Conservation (phyloP, 2,113 vertebrate species). For the Takifugu bimaculatus region DNA sequence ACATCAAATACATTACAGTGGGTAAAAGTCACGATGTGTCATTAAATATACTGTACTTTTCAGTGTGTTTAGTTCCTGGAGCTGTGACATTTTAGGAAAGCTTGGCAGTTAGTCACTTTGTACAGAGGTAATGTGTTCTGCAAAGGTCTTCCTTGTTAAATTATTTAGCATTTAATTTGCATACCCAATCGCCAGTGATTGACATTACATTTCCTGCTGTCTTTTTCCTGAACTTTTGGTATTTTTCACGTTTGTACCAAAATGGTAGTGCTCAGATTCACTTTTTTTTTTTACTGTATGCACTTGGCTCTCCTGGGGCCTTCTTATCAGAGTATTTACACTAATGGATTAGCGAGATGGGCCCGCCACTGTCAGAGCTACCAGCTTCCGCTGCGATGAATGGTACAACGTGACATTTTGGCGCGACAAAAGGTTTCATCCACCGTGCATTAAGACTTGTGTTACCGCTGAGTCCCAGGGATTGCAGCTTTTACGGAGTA, state of each 20-base stretch:
- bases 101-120: too few species aligned
- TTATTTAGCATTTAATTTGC: background rate
- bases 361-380: background rate
- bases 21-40: too few species aligned
- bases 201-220: background rate
- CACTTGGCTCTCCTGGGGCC: background rate
- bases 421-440: conserved; percentile 16
- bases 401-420: conserved; percentile 32
- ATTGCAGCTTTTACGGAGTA: conserved; percentile 23
- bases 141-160: background rate
- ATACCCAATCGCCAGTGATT: background rate
- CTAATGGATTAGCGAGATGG: conserved; percentile 15
- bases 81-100: too few species aligned
- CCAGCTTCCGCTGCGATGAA: conserved; percentile 9
- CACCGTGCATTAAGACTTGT: conserved; percentile 24
- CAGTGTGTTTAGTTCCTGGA: too few species aligned
- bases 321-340: background rate
- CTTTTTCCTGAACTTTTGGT: background rate
- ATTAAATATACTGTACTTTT: too few species aligned
- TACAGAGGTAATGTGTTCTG: too few species aligned
- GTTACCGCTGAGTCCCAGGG: conserved; percentile 15
- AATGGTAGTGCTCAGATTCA: background rate
- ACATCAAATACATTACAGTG: too few species aligned
- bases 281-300: background rate
- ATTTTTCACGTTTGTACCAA: too few species aligned